A percentile compares a stretch with the other conserved stretches of the same genome.
phyloP scores from a whole-genome alignment of 1,140 invertebrate species.

The Delia radicum region DNA sequence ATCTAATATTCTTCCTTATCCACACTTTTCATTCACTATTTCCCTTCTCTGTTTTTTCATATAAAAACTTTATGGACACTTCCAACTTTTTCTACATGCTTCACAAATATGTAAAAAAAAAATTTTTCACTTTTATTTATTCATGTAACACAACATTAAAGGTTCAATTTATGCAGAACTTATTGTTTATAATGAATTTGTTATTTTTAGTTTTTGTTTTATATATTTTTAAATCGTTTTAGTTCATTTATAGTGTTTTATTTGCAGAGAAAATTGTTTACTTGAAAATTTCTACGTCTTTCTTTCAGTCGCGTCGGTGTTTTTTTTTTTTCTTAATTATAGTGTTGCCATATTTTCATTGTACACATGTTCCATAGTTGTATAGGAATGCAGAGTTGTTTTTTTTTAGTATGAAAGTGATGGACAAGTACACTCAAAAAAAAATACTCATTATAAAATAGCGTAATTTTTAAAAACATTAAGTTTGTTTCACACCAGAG shows the following conservation, averaged over 20 bases:
- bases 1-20: neutral
- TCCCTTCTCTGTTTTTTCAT: neutral
- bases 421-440: no score
- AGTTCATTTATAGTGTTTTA: neutral
- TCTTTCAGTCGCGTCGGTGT: constrained; percentile 15
- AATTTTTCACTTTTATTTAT: neutral
- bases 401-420: no score
- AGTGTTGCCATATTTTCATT: neutral
- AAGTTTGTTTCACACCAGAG: no score
- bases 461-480: no score
- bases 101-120: neutral
- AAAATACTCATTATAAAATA: no score
- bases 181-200: neutral
- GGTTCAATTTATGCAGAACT: neutral
- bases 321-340: neutral
- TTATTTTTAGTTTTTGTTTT: neutral
- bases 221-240: neutral
- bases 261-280: constrained; percentile 12
- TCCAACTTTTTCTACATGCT: constrained; percentile 11
- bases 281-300: neutral
- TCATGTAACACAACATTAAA: neutral
- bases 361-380: neutral
- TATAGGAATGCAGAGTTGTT: no score
- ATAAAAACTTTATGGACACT: neutral
- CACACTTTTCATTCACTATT: neutral